phyloP scores from a whole-genome alignment of 2,797 vertebrate genomes.

The Betta splendens region DNA sequence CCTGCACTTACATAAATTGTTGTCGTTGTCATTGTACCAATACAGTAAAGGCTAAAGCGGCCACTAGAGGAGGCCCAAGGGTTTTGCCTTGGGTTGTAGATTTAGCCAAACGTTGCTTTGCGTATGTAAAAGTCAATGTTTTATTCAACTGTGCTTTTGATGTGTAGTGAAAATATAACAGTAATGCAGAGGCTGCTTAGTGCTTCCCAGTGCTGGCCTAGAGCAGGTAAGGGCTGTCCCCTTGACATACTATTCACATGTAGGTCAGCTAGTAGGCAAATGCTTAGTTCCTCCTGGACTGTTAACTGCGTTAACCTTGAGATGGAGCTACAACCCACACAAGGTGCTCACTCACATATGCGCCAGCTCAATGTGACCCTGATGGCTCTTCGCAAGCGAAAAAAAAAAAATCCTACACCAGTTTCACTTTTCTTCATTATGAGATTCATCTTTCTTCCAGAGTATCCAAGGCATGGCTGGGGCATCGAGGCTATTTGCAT shows the following conservation, averaged over 20 bases:
- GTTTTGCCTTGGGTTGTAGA: slow-evolving; percentile 22
- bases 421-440: not conserved
- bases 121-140: slow-evolving; percentile 4
- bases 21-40: too few relatives aligned
- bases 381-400: not conserved
- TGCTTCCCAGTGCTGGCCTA: slow-evolving; percentile 7
- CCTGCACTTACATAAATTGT: too few relatives aligned
- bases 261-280: slow-evolving; percentile 4
- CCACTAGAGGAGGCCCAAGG: slow-evolving; percentile 12
- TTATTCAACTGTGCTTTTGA: not conserved
- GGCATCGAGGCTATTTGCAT: not conserved
- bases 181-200: not conserved
- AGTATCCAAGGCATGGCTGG: not conserved
- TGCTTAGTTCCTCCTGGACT: not conserved
- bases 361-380: not conserved
- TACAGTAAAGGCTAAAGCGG: too few relatives aligned
- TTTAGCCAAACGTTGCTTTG: slow-evolving; percentile 18
- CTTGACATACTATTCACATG: slow-evolving; percentile 10
- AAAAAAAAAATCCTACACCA: not conserved
- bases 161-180: slow-evolving; percentile 6
- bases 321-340: not conserved
- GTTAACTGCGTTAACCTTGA: not conserved
- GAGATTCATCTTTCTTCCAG: not conserved
- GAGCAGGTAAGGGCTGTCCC: not conserved
- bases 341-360: not conserved